Percentiles rank a stretch among this genome's conserved stretches.
These are phyloP conservation scores for Scaptodrosophila latifasciaeformis DNA, from an alignment of 2,888 invertebrate genomes.

Conservation along the genomic window DNA sequence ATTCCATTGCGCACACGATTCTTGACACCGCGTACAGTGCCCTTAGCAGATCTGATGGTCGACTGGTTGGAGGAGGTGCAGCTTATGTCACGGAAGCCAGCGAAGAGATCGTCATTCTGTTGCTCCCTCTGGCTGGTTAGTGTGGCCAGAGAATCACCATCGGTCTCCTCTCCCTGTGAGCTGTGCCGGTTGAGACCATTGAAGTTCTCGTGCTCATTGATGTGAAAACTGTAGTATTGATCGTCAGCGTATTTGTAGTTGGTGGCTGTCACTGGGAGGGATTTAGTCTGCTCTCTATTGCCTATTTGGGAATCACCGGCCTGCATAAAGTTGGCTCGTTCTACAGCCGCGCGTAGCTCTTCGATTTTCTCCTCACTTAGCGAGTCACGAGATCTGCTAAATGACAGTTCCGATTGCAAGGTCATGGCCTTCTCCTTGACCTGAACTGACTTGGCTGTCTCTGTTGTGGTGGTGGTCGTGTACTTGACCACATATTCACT, in stretches of 20 bases:
- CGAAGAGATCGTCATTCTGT: slow-evolving; percentile 81
- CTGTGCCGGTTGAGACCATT: slow-evolving; percentile 51
- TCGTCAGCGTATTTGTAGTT: slow-evolving; percentile 81
- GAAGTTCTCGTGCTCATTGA: slow-evolving; percentile 80
- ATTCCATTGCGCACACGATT: slow-evolving; percentile 96
- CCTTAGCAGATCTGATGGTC: slow-evolving; percentile 92
- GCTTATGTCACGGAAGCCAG: slow-evolving; percentile 85
- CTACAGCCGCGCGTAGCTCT: slow-evolving; percentile 56
- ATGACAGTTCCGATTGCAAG: background rate
- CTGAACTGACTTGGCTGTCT: too few relatives aligned
- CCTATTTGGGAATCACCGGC: slow-evolving; percentile 47
- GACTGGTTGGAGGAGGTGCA: slow-evolving; percentile 78
- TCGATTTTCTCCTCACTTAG: slow-evolving; percentile 58
- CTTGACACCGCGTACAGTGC: slow-evolving; percentile 94
- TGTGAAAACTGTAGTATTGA: slow-evolving; percentile 88
- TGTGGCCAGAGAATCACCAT: background rate
- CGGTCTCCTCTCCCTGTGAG: slow-evolving; percentile 8
- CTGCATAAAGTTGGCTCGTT: slow-evolving; percentile 58
- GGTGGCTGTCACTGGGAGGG: slow-evolving; percentile 18
- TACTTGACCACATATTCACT: slow-evolving; percentile 52
- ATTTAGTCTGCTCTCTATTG: background rate
- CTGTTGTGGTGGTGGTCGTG: slow-evolving; percentile 13
- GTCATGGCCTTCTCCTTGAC: background rate
- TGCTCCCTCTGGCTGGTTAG: slow-evolving; percentile 22
- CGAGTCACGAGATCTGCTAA: slow-evolving; percentile 39